Percentiles rank a stretch among this genome's conserved stretches.
Evolutionary conservation across 2,797 vertebrate genomes (phyloP).

Genomic region (Thunnus albacares): DNA sequence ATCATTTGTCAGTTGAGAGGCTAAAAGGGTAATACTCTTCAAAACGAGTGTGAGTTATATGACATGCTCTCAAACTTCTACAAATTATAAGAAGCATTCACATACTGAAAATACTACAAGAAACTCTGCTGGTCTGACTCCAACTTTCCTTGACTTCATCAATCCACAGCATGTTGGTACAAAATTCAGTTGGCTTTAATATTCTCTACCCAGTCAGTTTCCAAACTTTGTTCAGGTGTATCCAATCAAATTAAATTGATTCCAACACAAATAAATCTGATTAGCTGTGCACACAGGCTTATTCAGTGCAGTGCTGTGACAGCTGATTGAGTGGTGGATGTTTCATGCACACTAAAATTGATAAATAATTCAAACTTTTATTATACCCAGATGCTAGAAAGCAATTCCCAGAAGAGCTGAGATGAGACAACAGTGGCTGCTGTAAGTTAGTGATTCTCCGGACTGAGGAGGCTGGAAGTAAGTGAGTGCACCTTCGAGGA

Average conservation of each 20-base stretch:
- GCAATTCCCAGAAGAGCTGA: slow-evolving; percentile 34
- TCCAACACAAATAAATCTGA: slow-evolving; percentile 48
- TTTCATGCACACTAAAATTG: slow-evolving; percentile 41
- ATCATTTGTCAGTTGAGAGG: slow-evolving; percentile 21
- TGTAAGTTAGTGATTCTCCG: neutral
- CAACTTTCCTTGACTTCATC: slow-evolving; percentile 11
- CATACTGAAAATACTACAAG: neutral
- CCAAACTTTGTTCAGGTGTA: slow-evolving; percentile 46
- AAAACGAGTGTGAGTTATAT: neutral
- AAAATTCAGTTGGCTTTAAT: slow-evolving; percentile 8
- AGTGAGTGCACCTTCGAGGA: slow-evolving; percentile 18
- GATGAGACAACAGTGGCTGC: slow-evolving; percentile 5
- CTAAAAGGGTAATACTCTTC: slow-evolving; percentile 4
- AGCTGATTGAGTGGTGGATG: slow-evolving; percentile 49
- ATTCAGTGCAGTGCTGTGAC: slow-evolving; percentile 22
- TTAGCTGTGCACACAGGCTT: slow-evolving; percentile 35
- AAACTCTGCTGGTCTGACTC: neutral
- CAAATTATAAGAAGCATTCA: neutral
- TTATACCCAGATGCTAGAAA: slow-evolving; percentile 33
- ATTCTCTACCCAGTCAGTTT: slow-evolving; percentile 9
- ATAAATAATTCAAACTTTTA: slow-evolving; percentile 71
- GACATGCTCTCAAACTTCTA: slow-evolving; percentile 2
- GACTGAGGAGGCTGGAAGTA: neutral
- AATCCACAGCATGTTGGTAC: slow-evolving; percentile 21
- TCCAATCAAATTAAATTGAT: slow-evolving; percentile 39